Conservation (phyloP, 2,797 vertebrate species). For the Tarsius wallacei region DNA sequence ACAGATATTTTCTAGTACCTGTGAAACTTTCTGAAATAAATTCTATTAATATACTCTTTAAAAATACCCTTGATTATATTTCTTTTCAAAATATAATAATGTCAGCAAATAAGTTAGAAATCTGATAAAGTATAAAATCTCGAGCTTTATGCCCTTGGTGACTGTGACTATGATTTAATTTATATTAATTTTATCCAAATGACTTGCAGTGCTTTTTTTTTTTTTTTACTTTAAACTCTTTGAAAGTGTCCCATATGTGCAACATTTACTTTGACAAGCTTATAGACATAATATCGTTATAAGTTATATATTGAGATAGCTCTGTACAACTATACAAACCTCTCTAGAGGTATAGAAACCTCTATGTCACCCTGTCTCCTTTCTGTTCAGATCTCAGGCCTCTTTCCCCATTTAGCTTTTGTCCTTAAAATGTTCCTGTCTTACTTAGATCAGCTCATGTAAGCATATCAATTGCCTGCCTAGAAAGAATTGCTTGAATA, state of each 20-base stretch:
- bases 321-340: not conserved
- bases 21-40: slow-evolving; percentile 8
- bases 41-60: not conserved
- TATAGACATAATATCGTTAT: not conserved
- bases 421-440: not conserved
- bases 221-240: not conserved
- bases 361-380: not conserved
- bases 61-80: slow-evolving; percentile 8
- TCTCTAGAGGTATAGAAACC: not conserved
- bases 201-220: not conserved
- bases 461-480: not conserved
- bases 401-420: not conserved
- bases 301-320: not conserved
- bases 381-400: not conserved
- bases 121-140: slow-evolving; percentile 25
- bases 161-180: not conserved
- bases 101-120: slow-evolving; percentile 7
- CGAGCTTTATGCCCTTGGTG: slow-evolving; percentile 27
- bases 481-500: not conserved
- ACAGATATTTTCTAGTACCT: not conserved
- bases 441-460: not conserved
- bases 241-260: not conserved
- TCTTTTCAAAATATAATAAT: slow-evolving; percentile 27
- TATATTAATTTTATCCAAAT: not conserved
- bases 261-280: not conserved